phyloP scores from a whole-genome alignment of 2,888 invertebrate genomes.

The Hydroisotoma schaefferi region DNA sequence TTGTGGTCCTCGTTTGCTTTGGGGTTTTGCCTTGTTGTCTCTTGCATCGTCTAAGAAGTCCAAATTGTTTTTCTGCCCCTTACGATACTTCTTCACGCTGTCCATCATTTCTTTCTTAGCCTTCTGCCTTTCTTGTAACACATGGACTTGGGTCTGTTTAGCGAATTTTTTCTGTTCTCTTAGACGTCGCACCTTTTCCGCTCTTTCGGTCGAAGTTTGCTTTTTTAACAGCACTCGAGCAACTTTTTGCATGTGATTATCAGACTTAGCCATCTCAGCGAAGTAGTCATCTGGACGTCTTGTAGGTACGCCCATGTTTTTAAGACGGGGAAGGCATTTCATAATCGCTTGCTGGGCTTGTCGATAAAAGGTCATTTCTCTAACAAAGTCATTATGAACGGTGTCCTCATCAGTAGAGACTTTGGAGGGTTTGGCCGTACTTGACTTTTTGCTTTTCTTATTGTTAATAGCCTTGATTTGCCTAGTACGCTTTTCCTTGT shows the following conservation, averaged over 20 bases:
- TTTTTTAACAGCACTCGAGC: conserved; percentile 70
- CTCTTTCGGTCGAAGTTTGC: conserved; percentile 77
- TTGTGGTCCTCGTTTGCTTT: conserved; percentile 3
- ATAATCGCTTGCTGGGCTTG: conserved; percentile 84
- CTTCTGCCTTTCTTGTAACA: conserved; percentile 75
- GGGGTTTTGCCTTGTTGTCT: conserved; percentile 49
- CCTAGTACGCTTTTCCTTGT: conserved; percentile 66
- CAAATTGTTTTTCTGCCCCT: conserved; percentile 73
- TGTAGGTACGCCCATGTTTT: conserved; percentile 70
- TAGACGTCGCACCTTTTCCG: conserved; percentile 84
- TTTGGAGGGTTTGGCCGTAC: no score
- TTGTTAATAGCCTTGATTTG: conserved; percentile 61
- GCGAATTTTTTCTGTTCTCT: conserved; percentile 89
- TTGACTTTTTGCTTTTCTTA: conserved; percentile 59
- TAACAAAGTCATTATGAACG: conserved; percentile 82
- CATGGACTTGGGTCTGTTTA: conserved; percentile 81
- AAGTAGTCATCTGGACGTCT: conserved; percentile 93
- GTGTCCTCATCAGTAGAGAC: conserved; percentile 66
- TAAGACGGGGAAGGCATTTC: conserved; percentile 72
- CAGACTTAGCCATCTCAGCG: conserved; percentile 98
- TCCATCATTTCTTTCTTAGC: conserved; percentile 90
- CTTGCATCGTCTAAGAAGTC: conserved; percentile 72
- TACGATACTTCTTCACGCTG: conserved; percentile 87
- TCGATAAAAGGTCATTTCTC: conserved; percentile 81
- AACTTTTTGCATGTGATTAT: conserved; percentile 93